Conservation (phyloP, 2,113 vertebrate genomes). For the Podiceps cristatus region DNA sequence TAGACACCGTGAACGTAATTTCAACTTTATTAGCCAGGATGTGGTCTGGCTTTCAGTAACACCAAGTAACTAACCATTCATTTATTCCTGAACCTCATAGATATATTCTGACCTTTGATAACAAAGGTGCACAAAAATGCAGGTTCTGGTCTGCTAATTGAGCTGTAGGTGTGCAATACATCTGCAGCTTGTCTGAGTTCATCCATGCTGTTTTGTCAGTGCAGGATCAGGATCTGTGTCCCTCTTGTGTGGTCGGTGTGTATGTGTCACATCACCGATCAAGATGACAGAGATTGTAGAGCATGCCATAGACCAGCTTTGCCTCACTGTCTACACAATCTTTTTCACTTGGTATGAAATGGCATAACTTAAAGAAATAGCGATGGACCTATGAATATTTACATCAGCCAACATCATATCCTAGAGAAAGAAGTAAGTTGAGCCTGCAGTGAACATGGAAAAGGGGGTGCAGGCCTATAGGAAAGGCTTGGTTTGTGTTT, state of each 20-base stretch:
- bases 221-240: background rate
- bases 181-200: background rate
- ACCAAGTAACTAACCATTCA: background rate
- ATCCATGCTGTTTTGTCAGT: background rate
- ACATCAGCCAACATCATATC: too few species aligned
- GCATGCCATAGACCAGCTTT: background rate
- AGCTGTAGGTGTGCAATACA: background rate
- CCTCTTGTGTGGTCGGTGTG: background rate
- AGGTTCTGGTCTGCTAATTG: background rate
- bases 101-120: background rate
- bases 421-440: background rate
- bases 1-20: background rate
- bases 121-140: background rate
- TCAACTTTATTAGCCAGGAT: background rate
- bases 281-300: background rate
- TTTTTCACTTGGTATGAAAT: background rate
- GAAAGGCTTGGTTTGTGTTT: background rate
- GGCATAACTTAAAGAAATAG: background rate
- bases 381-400: background rate
- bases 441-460: background rate
- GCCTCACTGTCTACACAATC: background rate
- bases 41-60: background rate
- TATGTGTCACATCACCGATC: accelerated
- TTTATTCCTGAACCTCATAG: background rate
- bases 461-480: background rate